Evolutionary conservation across 2,113 vertebrate species (phyloP).

Genomic region (human): GRCh38 chr13:21313001-21313500

Average conservation of each 20-base stretch:
- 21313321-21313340: not conserved
- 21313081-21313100: not conserved
- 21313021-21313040: not conserved
- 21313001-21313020: too few relatives aligned
- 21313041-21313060: not conserved
- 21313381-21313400: not conserved
- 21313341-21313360: not conserved
- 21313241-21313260: not conserved
- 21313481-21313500: not conserved
- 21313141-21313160: not conserved
- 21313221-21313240: not conserved
- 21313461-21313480: not conserved
- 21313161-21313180: not conserved
- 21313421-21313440: not conserved
- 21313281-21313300: not conserved
- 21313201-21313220: not conserved
- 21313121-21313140: not conserved
- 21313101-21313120: not conserved
- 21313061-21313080: not conserved
- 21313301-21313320: not conserved
- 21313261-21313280: not conserved
- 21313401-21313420: not conserved
- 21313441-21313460: not conserved
- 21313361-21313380: not conserved
- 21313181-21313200: not conserved